Evolutionary conservation across 2,797 vertebrate species (phyloP), one percentile per base, ranked within the genome.

Genomic region (Esox lucius): DNA sequence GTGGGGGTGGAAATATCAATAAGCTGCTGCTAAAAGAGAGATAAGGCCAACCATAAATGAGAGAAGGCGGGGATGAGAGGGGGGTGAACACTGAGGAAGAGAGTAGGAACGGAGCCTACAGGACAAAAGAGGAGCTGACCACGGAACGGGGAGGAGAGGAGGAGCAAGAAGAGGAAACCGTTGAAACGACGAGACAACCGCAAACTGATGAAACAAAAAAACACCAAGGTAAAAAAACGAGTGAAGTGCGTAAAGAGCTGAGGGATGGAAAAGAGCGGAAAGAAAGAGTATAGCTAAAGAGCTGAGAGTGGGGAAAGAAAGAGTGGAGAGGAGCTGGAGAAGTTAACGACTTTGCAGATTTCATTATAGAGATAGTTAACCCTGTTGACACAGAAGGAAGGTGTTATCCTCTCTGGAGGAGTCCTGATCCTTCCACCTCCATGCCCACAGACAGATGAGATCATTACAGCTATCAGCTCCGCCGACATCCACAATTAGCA

Each of bases 301-400:
- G 70, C 51, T 48, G 42, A 69, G 67, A 28, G 24, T 15, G 68
- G 42, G 49, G 26, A 28, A n/a, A 28, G 16, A 22, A 33, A 51
- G 48, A 31, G 48, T 28, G 48, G 31, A 71, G 92, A 93, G 92
- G 91, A 94, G 91, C 90, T 91, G 91, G 86, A 91, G 85, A 90
- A 90, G 91, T 91, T 92, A 91, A 93, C 91, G 92, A 93, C 91
- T 94, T 92, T 93, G 90, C 91, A 92, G 93, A 92, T 94, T 94
- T 93, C 92, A 94, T 94, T 94, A 94, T 93, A 93, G 92, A 94
- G 92, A 94, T 93, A 94, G 93, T 94, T 94, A 94, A 94, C 93
- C 93, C 92, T 91, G 89, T 91, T 93, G 93, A 93, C 92, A 93
- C 93, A 90, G 89, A 90, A 91, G 90, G 90, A 91, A 91, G 91